These are phyloP conservation scores for Zaprionus gabonicus DNA, from an alignment of 1,140 invertebrate genomes.

Conservation along the genomic window DNA sequence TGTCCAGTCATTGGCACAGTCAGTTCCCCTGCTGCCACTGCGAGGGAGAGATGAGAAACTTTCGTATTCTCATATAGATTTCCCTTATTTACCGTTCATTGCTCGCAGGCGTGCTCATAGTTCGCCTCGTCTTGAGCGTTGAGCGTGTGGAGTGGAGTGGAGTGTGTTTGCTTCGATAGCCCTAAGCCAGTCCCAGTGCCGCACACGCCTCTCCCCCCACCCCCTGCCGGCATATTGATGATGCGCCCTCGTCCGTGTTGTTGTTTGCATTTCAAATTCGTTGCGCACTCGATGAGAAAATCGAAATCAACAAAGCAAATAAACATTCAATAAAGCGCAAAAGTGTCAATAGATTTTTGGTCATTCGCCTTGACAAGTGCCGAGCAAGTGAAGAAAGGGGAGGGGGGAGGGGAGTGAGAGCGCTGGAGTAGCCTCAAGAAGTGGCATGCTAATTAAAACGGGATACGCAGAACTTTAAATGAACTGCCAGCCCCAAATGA, in stretches of 20 bases:
- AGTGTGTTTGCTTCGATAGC: conserved; percentile 21
- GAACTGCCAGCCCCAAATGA: conserved; percentile 73
- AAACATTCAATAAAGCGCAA: conserved; percentile 74
- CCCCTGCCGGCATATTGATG: conserved; percentile 9
- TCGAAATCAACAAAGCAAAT: conserved; percentile 80
- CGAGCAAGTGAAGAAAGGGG: background rate
- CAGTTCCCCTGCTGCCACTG: background rate
- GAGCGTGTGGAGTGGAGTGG: background rate
- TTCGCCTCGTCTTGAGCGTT: conserved; percentile 14
- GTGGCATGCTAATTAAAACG: conserved; percentile 73
- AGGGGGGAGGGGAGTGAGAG: background rate
- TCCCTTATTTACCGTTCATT: conserved; percentile 50
- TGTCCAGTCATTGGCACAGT: conserved; percentile 45
- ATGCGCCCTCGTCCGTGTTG: conserved; percentile 38
- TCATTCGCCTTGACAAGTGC: conserved; percentile 24
- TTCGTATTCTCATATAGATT: conserved; percentile 41
- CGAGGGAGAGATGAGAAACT: background rate
- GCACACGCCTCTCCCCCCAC: background rate
- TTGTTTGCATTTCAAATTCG: conserved; percentile 79
- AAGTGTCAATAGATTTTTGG: conserved; percentile 75
- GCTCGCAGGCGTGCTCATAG: conserved; percentile 52
- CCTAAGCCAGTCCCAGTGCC: conserved; percentile 44
- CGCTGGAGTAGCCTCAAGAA: conserved; percentile 22
- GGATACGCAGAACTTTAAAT: conserved; percentile 71
- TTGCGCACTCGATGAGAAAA: conserved; percentile 66